phyloP scores from a whole-genome alignment of 2,888 invertebrate species.

The Auanema sp. region DNA sequence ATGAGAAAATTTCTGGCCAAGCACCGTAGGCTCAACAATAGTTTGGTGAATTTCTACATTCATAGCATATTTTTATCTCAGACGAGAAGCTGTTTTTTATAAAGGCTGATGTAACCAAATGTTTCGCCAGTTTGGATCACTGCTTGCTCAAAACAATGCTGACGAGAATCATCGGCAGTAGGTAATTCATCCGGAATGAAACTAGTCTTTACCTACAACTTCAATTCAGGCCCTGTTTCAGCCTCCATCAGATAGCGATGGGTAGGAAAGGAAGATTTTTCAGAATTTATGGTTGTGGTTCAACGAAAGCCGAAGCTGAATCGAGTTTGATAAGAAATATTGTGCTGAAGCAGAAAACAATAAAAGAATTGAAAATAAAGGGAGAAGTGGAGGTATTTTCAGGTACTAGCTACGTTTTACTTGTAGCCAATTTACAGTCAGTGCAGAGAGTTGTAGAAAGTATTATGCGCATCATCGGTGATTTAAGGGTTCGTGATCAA shows the following conservation, averaged over 20 bases:
- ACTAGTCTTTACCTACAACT: not conserved
- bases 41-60: not conserved
- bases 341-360: not conserved
- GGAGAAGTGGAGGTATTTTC: not conserved
- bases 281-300: no score
- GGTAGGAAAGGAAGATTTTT: not conserved
- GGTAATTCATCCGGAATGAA: slow-evolving; percentile 1
- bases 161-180: not conserved
- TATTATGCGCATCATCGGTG: not conserved
- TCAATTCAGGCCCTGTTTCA: not conserved
- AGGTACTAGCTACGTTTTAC: not conserved
- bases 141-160: slow-evolving; percentile 5
- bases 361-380: not conserved
- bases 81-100: slow-evolving; percentile 15
- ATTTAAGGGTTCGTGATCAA: not conserved
- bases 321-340: not conserved
- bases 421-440: not conserved
- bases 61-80: not conserved
- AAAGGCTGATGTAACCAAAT: slow-evolving; percentile 19
- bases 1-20: slow-evolving; percentile 5
- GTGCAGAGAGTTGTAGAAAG: not conserved
- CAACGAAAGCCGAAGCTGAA: not conserved
- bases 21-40: not conserved
- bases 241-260: not conserved
- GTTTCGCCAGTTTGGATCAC: slow-evolving; percentile 15